phyloP scores from a whole-genome alignment of 2,888 invertebrate genomes.

The Ptychoptera contaminata region DNA sequence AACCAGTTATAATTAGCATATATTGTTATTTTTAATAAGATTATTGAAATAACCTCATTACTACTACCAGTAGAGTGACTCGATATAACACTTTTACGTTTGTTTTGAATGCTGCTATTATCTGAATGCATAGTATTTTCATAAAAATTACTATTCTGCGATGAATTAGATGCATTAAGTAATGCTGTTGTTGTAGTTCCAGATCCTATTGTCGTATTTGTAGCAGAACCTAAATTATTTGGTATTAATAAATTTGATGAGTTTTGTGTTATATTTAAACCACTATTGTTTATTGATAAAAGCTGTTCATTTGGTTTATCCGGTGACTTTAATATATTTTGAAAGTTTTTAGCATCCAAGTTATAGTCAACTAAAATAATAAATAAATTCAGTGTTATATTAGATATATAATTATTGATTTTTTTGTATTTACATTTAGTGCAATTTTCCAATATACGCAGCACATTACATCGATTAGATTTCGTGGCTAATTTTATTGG shows the following conservation, averaged over 20 bases:
- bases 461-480: constrained; percentile 76
- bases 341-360: constrained; percentile 25
- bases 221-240: constrained; percentile 13
- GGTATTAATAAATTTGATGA: constrained; percentile 12
- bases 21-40: neutral
- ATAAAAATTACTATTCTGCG: constrained; percentile 32
- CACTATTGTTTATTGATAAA: neutral
- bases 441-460: constrained; percentile 59
- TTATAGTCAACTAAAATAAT: constrained; percentile 24
- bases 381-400: neutral
- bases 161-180: constrained; percentile 29
- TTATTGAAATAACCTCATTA: constrained; percentile 25
- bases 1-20: constrained; percentile 1
- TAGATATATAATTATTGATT: neutral
- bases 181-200: constrained; percentile 19
- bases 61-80: constrained; percentile 34
- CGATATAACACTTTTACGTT: constrained; percentile 32
- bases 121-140: constrained; percentile 33
- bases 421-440: constrained; percentile 27
- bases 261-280: too few relatives aligned
- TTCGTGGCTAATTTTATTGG: constrained; percentile 81
- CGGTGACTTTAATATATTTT: constrained; percentile 27
- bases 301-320: constrained; percentile 24
- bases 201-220: too few relatives aligned
- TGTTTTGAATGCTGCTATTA: constrained; percentile 27